phyloP scores from a whole-genome alignment of 2,113 vertebrate genomes.

The Thalassarche chlororhynchos region DNA sequence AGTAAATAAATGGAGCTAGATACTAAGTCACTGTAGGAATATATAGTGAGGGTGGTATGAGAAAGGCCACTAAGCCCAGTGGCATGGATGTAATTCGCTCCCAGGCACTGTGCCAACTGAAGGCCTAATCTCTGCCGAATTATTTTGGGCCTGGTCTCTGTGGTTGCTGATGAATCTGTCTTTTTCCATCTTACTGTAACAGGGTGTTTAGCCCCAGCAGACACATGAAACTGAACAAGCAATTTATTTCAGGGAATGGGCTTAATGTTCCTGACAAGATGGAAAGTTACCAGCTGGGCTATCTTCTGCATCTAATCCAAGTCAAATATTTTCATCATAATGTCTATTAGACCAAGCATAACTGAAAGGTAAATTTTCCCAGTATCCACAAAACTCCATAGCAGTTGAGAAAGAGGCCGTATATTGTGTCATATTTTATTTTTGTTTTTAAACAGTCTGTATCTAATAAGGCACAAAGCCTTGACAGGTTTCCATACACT shows the following conservation, averaged over 20 bases:
- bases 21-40: background rate
- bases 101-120: background rate
- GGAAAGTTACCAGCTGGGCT: background rate
- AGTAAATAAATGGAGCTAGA: background rate
- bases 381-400: background rate
- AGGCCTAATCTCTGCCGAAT: background rate
- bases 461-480: background rate
- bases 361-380: background rate
- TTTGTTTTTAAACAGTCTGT: background rate
- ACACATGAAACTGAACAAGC: background rate
- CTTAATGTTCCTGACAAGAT: background rate
- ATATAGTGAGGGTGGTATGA: background rate
- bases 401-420: background rate
- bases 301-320: background rate
- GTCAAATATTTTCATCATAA: background rate
- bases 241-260: background rate
- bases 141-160: conserved; percentile 28
- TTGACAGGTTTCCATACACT: background rate
- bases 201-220: background rate
- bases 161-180: conserved; percentile 31
- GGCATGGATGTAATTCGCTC: background rate
- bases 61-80: background rate
- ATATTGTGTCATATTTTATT: background rate
- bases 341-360: background rate
- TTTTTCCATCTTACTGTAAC: background rate